phyloP scores from a whole-genome alignment of 2,888 invertebrate species.

The Coelinius sp. region DNA sequence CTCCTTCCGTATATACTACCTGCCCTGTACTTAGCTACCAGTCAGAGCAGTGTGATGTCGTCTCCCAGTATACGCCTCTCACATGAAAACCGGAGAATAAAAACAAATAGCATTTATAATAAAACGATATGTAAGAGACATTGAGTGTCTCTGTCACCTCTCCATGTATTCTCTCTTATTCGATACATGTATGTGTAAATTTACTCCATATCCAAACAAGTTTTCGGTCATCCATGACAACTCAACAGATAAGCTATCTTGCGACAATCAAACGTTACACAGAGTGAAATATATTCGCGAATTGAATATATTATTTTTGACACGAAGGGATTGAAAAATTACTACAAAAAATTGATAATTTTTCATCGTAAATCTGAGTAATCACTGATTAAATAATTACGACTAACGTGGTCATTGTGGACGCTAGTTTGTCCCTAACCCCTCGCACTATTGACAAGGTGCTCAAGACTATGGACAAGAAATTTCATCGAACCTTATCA shows the following conservation, averaged over 20 bases:
- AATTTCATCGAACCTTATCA: too few relatives aligned
- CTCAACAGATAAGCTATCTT: constrained; percentile 12
- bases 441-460: too few relatives aligned
- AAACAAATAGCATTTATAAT: constrained; percentile 37
- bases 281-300: background rate
- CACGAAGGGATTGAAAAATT: too few relatives aligned
- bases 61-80: constrained; percentile 35
- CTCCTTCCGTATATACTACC: constrained; percentile 57
- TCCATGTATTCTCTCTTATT: background rate
- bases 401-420: too few relatives aligned
- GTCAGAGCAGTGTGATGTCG: constrained; percentile 35
- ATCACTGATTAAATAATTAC: too few relatives aligned
- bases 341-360: too few relatives aligned
- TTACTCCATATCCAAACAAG: constrained; percentile 18
- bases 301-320: background rate
- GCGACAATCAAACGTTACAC: constrained; percentile 7
- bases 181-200: background rate
- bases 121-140: constrained; percentile 38
- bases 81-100: constrained; percentile 25
- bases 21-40: constrained; percentile 36
- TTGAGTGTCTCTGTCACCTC: constrained; percentile 3
- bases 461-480: too few relatives aligned
- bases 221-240: constrained; percentile 21
- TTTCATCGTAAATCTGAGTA: too few relatives aligned
- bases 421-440: too few relatives aligned